Evolutionary conservation across 2,113 vertebrate species (phyloP).

Genomic region (Panthera uncia): DNA sequence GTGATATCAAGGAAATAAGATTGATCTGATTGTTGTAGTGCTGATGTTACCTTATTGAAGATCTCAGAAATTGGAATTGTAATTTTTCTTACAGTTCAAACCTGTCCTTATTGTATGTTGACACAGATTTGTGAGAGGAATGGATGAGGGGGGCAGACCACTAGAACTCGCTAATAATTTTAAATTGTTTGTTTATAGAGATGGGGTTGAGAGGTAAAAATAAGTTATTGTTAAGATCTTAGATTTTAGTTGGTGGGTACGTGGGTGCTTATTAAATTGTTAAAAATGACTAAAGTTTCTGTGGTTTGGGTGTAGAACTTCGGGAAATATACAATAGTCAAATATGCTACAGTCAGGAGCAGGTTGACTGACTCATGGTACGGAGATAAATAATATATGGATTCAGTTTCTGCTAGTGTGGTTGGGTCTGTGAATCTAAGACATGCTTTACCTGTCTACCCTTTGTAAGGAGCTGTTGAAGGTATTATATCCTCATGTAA

Average conservation of each 20-base stretch:
- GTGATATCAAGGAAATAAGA: not conserved
- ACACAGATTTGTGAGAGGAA: conserved; percentile 6
- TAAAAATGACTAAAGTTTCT: conserved; percentile 44
- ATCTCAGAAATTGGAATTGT: not conserved
- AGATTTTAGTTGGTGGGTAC: conserved; percentile 22
- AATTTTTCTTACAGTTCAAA: conserved; percentile 30
- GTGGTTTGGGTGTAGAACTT: conserved; percentile 36
- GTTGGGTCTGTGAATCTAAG: not conserved
- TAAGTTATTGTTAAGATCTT: conserved; percentile 22
- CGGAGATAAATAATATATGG: not conserved
- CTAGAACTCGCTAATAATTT: conserved; percentile 4
- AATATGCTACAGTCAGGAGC: not conserved
- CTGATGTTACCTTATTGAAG: not conserved
- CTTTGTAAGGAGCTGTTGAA: not conserved
- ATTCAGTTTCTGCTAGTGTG: not conserved
- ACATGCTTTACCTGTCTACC: not conserved
- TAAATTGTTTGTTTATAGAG: conserved; percentile 6
- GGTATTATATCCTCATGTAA: not conserved
- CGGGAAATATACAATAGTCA: not conserved
- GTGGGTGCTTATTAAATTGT: conserved; percentile 26
- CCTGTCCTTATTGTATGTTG: not conserved
- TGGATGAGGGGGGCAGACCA: not conserved
- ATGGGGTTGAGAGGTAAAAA: not conserved
- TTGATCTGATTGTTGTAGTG: not conserved
- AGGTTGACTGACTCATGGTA: not conserved